Base-by-base conservation (phyloP, 2,888 invertebrate genomes). In the Plagodis dolabraria region DNA sequence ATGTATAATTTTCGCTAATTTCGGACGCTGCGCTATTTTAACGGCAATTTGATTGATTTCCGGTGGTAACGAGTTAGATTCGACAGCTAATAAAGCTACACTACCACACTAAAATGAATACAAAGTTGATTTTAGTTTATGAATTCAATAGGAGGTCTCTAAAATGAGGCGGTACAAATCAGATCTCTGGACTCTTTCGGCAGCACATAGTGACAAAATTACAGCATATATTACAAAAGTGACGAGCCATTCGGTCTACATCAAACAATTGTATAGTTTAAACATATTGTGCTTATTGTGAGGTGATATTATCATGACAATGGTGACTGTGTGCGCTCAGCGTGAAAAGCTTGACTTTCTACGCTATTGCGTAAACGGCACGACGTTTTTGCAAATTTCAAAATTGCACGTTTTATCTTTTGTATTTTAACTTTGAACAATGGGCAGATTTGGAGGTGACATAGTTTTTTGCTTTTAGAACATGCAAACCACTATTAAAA, bases 301-400 rank as follows among this genome's bases (percentile, higher is more conserved):
- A 71, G 72, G 71, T 67, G 68, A 74, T 77, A 76, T 78, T 74
- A 59, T 71, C 65, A 65, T 70, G 69, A 83, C 80, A 82, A 84
- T 82, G 70, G 69, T 22, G 60, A 65, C 64, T 62, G 79, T 74
- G 80, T 54, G 69, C 78, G 64, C 54, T 60, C 54, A 71, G 70
- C 76, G 77, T 77, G 73, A 78, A 73, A 56, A 22, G 34, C 38
- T 48, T 71, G 65, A 74, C 82, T 83, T 83, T 82, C 82, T 77
- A 79, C 53, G 52, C 11, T 51, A 58, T 82, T 82, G 76, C 80
- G 76, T 71, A 80, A 81, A 67, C 64, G 59, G 64, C 47, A 22
- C 44, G 47, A 48, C 49, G 60, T 52, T 61, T 53, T 53, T 57
- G 60, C 56, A 46, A 57, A 53, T 57, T 53, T 43, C 53, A 46